phyloP scores from a whole-genome alignment of 2,113 vertebrate species.

The Phalacrocorax pelagicus region DNA sequence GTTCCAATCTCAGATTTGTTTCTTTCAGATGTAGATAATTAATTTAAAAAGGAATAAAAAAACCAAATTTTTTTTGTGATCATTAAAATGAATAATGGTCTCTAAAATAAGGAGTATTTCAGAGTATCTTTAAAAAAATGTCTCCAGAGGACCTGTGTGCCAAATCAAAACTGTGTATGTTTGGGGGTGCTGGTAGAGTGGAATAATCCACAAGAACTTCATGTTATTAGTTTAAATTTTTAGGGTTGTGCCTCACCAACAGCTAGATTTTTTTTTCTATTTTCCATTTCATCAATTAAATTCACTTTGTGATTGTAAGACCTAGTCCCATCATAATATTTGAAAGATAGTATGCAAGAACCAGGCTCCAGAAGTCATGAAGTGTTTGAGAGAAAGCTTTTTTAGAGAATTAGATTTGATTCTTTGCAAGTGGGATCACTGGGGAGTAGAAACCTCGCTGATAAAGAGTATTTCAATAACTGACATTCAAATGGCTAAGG shows the following conservation, averaged over 20 bases:
- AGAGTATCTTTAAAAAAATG: neutral
- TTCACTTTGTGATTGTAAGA: neutral
- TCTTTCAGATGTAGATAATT: neutral
- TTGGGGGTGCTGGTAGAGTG: neutral
- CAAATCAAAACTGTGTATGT: neutral
- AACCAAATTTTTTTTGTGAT: neutral
- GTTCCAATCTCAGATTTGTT: neutral
- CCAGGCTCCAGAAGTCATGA: neutral
- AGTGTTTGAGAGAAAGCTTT: neutral
- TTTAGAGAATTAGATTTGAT: neutral
- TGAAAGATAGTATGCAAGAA: neutral
- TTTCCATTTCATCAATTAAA: neutral
- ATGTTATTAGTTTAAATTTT: neutral
- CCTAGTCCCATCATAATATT: neutral
- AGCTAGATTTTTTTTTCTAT: neutral
- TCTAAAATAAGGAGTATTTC: neutral
- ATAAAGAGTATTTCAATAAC: neutral
- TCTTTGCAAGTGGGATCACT: neutral
- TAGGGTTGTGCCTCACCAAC: neutral
- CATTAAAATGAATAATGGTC: neutral
- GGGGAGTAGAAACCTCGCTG: neutral
- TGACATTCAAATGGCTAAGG: neutral
- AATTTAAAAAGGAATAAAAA: neutral
- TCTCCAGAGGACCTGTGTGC: neutral
- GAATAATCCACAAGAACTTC: neutral